Percentiles rank a stretch among this genome's conserved stretches.
Conservation (phyloP, 2,113 vertebrate genomes). For the Hydrolagus affinis region DNA sequence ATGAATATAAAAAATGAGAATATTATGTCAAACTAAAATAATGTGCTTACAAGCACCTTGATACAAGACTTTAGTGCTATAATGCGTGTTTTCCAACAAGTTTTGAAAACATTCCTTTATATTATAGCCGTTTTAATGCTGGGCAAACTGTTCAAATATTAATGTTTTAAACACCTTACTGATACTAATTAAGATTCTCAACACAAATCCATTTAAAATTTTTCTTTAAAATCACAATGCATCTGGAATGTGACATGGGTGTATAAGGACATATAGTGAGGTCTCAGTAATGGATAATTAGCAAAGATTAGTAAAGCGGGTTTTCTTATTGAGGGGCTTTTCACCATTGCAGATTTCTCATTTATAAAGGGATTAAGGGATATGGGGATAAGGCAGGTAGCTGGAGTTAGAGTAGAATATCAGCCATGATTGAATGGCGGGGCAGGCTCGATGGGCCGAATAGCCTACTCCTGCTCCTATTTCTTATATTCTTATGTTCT, state of each 20-base stretch:
- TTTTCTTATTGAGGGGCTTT: conserved; percentile 12
- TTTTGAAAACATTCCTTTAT: not conserved
- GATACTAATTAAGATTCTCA: conserved; percentile 5
- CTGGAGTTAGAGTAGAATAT: too few relatives aligned
- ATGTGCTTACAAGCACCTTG: not conserved
- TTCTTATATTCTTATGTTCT: too few relatives aligned
- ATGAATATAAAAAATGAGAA: not conserved
- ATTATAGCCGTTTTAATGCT: not conserved
- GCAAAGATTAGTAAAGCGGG: not conserved
- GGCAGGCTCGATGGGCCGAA: too few relatives aligned
- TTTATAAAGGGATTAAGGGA: too few relatives aligned
- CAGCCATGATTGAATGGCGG: too few relatives aligned
- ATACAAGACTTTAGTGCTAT: not conserved
- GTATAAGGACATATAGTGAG: conserved; percentile 17
- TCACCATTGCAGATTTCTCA: not conserved
- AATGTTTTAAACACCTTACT: not conserved
- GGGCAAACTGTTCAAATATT: not conserved
- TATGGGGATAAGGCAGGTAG: too few relatives aligned
- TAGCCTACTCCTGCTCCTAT: too few relatives aligned
- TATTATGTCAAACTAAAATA: conserved; percentile 1
- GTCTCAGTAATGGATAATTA: not conserved
- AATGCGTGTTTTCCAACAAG: not conserved
- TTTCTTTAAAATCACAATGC: not conserved
- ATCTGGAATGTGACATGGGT: not conserved
- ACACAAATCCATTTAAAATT: conserved; percentile 15